A percentile compares a stretch with the other conserved stretches of the same genome.
Conservation (phyloP, 2,888 invertebrate species). For the Eucriotettix oculatus region DNA sequence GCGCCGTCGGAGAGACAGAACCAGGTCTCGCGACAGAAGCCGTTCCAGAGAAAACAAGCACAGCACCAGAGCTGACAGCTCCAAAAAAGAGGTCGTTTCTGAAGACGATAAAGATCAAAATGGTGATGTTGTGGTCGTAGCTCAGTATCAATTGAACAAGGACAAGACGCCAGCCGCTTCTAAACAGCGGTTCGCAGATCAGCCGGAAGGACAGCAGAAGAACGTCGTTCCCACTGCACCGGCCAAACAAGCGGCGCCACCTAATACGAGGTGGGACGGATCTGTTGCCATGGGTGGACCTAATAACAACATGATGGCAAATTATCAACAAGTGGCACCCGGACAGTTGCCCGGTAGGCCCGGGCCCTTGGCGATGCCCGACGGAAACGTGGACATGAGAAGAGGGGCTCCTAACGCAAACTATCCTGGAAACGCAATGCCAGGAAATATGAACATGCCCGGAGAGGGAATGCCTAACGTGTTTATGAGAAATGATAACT, state of each 20-base stretch:
- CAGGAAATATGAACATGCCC: neutral
- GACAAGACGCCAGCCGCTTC: neutral
- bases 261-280: neutral
- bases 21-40: no score
- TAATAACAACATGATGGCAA: no score
- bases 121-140: slow-evolving; percentile 7
- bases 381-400: no score
- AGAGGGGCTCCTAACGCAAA: no score
- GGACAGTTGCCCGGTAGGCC: no score
- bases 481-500: neutral
- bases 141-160: slow-evolving; percentile 3
- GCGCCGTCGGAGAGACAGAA: no score
- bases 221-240: no score
- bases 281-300: neutral
- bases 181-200: neutral
- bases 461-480: neutral
- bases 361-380: no score
- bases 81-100: neutral
- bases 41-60: neutral
- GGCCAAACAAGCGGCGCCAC: neutral
- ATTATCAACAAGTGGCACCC: no score
- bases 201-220: neutral
- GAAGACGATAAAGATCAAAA: slow-evolving; percentile 8
- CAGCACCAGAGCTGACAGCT: neutral
- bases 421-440: neutral